Base-by-base conservation (phyloP, 2,113 vertebrate species). In the Colaptes auratus region DNA sequence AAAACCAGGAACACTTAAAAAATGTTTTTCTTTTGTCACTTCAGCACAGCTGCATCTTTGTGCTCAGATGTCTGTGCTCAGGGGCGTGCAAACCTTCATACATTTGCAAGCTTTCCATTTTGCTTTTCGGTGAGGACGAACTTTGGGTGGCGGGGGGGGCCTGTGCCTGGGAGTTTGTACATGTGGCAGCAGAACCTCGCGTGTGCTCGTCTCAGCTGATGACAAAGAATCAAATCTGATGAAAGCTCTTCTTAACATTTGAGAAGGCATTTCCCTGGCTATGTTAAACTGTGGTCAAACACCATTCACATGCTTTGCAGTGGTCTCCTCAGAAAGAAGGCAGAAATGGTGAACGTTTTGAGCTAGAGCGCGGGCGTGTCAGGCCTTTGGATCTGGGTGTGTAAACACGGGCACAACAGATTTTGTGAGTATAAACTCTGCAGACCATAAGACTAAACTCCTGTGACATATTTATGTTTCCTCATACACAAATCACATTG, bases 381-480 rank as follows among this genome's bases (percentile, higher is more conserved):
- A 76, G 89, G 89, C 84, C 69, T 97, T 95, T 97, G 96, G 91
- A 95, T 96, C 93, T 46, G 89, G 78, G 95, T 94, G 94, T 91
- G 95, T 97, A 97, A 97, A 97, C 97, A 97, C 96, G 96, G 90
- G 92, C 88, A 95, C 96, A 97, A 97, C 95, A 97, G 96, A 96
- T 95, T 96, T 93, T 96, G 87, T 0, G 65, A 96, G 94, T 96
- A 97, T 97, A 97, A 97, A 97, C 97, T 97, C 96, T 97, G 93
- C 92, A 95, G 96, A 92, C 85, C 94, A 93, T 97, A 95, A 97
- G 96, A 97, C 95, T 97, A 97, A 97, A 97, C 97, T 97, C 92
- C 90, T 96, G 96, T 96, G 97, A 97, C 97, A 97, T 97, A 97
- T 97, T 97, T 97, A 97, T 96, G 96, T 97, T 97, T 95, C 96